phyloP scores from a whole-genome alignment of 2,797 vertebrate genomes.

The Triplophysa yarkandensis region DNA sequence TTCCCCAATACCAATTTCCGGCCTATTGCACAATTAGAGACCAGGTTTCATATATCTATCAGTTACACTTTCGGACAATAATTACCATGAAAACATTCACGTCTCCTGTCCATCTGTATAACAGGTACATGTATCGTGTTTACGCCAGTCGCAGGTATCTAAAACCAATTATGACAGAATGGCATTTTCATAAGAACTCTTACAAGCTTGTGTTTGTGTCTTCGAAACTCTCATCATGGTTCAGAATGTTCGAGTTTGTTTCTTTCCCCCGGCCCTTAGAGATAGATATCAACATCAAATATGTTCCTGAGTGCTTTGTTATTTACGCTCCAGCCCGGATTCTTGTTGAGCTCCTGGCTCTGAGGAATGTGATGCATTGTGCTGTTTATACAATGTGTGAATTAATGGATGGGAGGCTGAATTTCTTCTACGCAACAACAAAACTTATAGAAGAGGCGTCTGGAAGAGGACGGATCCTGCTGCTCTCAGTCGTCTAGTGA shows the following conservation, averaged over 20 bases:
- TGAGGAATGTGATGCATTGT: conserved; percentile 97
- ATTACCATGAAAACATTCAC: conserved; percentile 98
- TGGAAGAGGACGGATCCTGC: conserved; percentile 80
- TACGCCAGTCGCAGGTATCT: conserved; percentile 96
- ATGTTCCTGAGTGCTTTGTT: conserved; percentile 99
- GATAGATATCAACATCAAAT: conserved; percentile 99
- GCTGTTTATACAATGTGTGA: conserved; percentile 97
- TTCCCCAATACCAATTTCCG: conserved; percentile 76
- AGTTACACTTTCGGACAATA: conserved; percentile 78
- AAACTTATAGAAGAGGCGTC: conserved; percentile 36
- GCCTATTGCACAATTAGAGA: no score
- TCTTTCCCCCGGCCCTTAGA: conserved; percentile 80
- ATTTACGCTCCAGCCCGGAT: conserved; percentile 92
- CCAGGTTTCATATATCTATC: conserved; percentile 52
- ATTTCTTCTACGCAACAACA: conserved; percentile 96
- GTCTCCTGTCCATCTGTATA: conserved; percentile 89
- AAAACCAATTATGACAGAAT: conserved; percentile 99
- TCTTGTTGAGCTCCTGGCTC: conserved; percentile 80
- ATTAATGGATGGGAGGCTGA: conserved; percentile 93
- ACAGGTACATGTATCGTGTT: conserved; percentile 93
- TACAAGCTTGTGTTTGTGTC: conserved; percentile 65
- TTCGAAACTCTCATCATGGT: conserved; percentile 53
- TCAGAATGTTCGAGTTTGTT: conserved; percentile 58
- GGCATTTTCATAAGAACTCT: conserved; percentile 98
- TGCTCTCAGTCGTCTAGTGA: conserved; percentile 71